phyloP scores from a whole-genome alignment of 2,797 vertebrate species.

The Denticeps clupeoides region DNA sequence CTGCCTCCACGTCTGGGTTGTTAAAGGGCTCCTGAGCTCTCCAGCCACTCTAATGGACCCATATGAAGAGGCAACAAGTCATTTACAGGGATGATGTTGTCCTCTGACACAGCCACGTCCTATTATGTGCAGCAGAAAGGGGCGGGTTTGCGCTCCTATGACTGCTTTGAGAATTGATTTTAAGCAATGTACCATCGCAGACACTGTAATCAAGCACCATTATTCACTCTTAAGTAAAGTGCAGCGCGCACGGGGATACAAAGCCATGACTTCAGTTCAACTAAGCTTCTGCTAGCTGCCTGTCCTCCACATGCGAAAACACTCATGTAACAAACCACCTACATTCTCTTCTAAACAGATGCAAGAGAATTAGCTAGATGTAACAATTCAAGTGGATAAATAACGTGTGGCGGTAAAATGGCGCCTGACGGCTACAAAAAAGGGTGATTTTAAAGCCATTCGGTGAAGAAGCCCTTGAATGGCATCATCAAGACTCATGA shows the following conservation, averaged over 20 bases:
- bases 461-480: too few relatives aligned
- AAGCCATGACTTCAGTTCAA: neutral
- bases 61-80: slow-evolving; percentile 55
- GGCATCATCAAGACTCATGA: too few relatives aligned
- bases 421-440: too few relatives aligned
- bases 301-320: too few relatives aligned
- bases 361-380: too few relatives aligned
- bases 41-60: slow-evolving; percentile 40
- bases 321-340: too few relatives aligned
- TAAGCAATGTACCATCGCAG: slow-evolving; percentile 55
- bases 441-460: too few relatives aligned
- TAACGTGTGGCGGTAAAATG: too few relatives aligned
- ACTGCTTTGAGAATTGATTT: slow-evolving; percentile 62
- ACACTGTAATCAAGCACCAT: slow-evolving; percentile 64
- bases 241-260: slow-evolving; percentile 39
- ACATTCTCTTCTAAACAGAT: too few relatives aligned
- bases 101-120: slow-evolving; percentile 52
- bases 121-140: slow-evolving; percentile 42
- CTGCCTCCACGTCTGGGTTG: neutral
- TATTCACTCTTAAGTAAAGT: slow-evolving; percentile 57
- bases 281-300: too few relatives aligned
- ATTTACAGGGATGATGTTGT: slow-evolving; percentile 53
- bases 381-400: too few relatives aligned
- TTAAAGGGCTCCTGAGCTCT: slow-evolving; percentile 6
- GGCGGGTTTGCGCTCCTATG: slow-evolving; percentile 43